Percentiles rank a stretch among this genome's conserved stretches.
Conservation (phyloP, 2,888 invertebrate species). For the Trilocha varians region DNA sequence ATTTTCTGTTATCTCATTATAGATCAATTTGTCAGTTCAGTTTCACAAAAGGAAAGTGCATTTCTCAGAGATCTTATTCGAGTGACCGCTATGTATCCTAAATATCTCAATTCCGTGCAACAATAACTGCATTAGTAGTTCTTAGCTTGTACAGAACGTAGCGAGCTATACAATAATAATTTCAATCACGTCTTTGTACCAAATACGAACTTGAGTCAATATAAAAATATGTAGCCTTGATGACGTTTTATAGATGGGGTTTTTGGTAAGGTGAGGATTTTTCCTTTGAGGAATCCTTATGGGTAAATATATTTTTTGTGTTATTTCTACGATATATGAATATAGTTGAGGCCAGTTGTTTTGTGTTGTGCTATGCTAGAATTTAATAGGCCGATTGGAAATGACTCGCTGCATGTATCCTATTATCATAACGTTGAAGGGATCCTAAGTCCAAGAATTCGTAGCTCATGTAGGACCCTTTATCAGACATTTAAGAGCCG, state of each 20-base stretch:
- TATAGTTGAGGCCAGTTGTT: too few species aligned
- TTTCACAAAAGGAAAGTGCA: not conserved
- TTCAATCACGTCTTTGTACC: slow-evolving; percentile 39
- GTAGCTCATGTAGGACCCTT: not conserved
- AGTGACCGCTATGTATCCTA: slow-evolving; percentile 4
- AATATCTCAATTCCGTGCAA: slow-evolving; percentile 15
- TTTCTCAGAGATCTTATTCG: not conserved
- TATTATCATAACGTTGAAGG: too few species aligned
- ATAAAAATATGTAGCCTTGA: slow-evolving; percentile 38
- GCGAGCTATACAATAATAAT: slow-evolving; percentile 30
- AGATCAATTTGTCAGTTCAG: not conserved
- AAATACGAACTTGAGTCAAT: slow-evolving; percentile 42
- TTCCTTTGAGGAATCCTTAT: too few species aligned
- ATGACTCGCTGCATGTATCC: too few species aligned
- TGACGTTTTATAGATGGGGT: not conserved
- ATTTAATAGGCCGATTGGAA: too few species aligned
- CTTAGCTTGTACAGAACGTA: too few species aligned
- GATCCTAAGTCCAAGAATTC: too few species aligned
- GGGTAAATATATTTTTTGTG: too few species aligned
- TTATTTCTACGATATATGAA: too few species aligned
- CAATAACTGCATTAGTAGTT: too few species aligned
- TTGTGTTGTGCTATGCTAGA: too few species aligned
- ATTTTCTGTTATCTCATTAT: too few species aligned
- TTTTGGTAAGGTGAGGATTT: not conserved
- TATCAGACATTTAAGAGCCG: slow-evolving; percentile 30